A percentile compares a stretch with the other conserved stretches of the same genome.
These are phyloP conservation scores for Apamea monoglypha DNA, from an alignment of 2,888 invertebrate species.

Conservation along the genomic window DNA sequence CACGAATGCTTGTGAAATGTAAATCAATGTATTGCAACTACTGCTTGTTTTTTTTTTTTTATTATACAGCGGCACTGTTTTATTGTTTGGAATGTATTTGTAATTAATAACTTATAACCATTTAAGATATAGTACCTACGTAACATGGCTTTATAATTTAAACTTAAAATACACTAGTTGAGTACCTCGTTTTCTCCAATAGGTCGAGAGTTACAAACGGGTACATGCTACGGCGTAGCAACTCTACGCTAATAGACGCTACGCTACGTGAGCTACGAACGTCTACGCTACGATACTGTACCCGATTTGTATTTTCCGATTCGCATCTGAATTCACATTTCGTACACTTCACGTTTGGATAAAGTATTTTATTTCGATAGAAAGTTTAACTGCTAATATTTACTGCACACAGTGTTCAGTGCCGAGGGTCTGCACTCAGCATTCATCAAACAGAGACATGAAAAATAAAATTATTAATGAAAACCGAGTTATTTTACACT, in stretches of 20 bases:
- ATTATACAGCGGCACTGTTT: neutral
- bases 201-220: conserved; percentile 28
- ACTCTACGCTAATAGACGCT: conserved; percentile 47
- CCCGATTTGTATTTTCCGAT: conserved; percentile 57
- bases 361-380: conserved; percentile 36
- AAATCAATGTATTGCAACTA: neutral
- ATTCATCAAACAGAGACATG: conserved; percentile 26
- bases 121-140: neutral
- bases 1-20: neutral
- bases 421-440: conserved; percentile 1
- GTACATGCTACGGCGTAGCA: conserved; percentile 61
- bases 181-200: conserved; percentile 8
- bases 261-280: conserved; percentile 54
- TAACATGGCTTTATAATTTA: neutral
- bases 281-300: conserved; percentile 59
- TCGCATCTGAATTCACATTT: conserved; percentile 34
- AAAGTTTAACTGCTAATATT: conserved; percentile 36
- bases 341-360: conserved; percentile 21
- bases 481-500: conserved; percentile 25
- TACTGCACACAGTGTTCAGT: conserved; percentile 14
- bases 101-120: neutral
- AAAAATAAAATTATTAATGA: conserved; percentile 26
- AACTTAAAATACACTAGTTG: conserved; percentile 2
- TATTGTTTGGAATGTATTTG: neutral
- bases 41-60: neutral